These are phyloP conservation scores for Brachionus plicatilis DNA, from an alignment of 1,140 invertebrate genomes.

Conservation along the genomic window DNA sequence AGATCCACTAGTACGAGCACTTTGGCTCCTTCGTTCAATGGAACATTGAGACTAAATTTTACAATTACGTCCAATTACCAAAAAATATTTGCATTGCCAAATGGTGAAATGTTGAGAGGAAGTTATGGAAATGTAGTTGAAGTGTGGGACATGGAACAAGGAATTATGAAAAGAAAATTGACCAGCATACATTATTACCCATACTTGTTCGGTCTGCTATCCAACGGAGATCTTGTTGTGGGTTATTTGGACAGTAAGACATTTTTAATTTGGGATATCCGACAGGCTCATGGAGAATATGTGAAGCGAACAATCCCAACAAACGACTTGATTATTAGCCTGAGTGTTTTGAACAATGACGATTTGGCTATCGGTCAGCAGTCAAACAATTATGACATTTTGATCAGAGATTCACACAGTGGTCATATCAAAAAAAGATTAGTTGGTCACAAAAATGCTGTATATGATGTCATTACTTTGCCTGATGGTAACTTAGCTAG, in stretches of 20 bases:
- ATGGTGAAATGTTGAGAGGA: background rate
- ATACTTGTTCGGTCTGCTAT: background rate
- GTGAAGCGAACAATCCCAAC: background rate
- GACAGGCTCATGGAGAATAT: background rate
- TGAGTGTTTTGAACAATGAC: background rate
- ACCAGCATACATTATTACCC: background rate
- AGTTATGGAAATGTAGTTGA: background rate
- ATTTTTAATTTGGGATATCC: background rate
- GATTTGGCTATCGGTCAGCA: background rate
- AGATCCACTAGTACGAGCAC: background rate
- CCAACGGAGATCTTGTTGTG: background rate
- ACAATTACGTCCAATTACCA: background rate
- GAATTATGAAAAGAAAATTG: background rate
- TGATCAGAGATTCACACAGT: background rate
- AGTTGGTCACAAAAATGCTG: background rate
- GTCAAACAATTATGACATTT: background rate
- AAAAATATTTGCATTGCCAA: background rate
- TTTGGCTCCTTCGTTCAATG: background rate
- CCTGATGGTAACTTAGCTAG: background rate
- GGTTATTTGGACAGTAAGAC: background rate
- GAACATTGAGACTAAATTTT: background rate
- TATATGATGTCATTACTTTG: background rate
- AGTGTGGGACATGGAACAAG: background rate
- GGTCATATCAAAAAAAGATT: background rate
- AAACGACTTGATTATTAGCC: background rate